phyloP scores from a whole-genome alignment of 2,113 vertebrate genomes.

The Nothoprocta pentlandii region DNA sequence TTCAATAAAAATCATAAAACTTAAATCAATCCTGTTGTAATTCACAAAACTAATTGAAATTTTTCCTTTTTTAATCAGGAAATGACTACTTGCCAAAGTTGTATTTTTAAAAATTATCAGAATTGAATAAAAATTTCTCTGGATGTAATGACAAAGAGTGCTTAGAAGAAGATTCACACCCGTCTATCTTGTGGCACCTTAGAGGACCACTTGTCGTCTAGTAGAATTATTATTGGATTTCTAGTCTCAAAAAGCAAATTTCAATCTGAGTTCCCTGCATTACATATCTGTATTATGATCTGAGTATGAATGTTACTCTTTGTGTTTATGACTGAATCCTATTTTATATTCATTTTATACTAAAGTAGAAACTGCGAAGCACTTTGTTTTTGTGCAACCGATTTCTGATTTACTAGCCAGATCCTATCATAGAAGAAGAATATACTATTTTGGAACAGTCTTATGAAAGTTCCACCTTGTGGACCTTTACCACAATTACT shows the following conservation, averaged over 20 bases:
- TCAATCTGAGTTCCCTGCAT: neutral
- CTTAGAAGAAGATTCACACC: neutral
- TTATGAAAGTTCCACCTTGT: neutral
- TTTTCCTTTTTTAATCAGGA: neutral
- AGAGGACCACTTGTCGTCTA: neutral
- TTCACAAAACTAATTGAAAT: neutral
- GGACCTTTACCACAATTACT: neutral
- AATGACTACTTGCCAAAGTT: neutral
- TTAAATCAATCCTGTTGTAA: neutral
- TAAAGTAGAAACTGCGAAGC: neutral
- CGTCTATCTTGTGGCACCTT: neutral
- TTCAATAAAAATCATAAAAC: neutral
- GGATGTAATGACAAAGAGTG: neutral
- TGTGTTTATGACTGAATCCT: accelerated
- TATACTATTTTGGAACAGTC: neutral
- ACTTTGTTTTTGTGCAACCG: neutral
- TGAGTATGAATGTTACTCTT: neutral
- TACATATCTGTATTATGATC: neutral
- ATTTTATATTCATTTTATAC: neutral
- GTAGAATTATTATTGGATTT: neutral
- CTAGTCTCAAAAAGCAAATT: neutral
- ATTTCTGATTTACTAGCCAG: neutral
- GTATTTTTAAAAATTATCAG: neutral
- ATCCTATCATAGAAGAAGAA: neutral
- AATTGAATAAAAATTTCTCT: neutral